These are phyloP conservation scores for Anguilla marmorata DNA, from an alignment of 2,797 vertebrate genomes.

Conservation along the genomic window DNA sequence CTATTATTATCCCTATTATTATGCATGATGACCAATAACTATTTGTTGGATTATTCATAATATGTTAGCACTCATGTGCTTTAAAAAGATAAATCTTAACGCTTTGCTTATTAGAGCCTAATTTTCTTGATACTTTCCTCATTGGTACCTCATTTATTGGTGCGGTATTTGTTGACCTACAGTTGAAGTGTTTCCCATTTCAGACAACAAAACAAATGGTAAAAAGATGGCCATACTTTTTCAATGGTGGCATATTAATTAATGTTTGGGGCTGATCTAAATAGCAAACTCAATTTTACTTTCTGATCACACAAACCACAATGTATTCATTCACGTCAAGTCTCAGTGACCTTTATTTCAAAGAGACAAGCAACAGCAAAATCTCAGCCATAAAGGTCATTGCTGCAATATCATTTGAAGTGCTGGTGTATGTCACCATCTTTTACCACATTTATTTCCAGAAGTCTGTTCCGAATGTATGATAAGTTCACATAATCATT, in stretches of 20 bases:
- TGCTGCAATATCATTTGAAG: conserved; percentile 29
- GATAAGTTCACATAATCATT: conserved; percentile 18
- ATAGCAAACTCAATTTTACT: conserved; percentile 42
- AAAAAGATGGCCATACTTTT: neutral
- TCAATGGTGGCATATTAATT: conserved; percentile 15
- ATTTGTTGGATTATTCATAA: neutral
- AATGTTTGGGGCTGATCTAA: conserved; percentile 27
- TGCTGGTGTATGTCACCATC: conserved; percentile 41
- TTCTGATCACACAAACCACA: conserved; percentile 51
- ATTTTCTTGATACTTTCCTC: neutral
- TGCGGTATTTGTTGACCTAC: neutral
- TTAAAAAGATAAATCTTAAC: neutral
- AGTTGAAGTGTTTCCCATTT: neutral
- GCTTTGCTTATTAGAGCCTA: neutral
- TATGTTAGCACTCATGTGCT: neutral
- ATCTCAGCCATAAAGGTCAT: conserved; percentile 52
- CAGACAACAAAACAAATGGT: neutral
- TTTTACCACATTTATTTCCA: conserved; percentile 27
- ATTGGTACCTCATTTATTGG: neutral
- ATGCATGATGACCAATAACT: neutral
- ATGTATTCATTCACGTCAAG: conserved; percentile 49
- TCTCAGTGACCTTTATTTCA: conserved; percentile 51
- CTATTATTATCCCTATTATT: neutral
- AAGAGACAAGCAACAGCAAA: conserved; percentile 49
- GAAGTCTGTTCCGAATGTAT: conserved; percentile 13